Percentiles rank a stretch among this genome's conserved stretches.
phyloP scores from a whole-genome alignment of 2,113 vertebrate genomes.

The Nycticryphes semicollaris region DNA sequence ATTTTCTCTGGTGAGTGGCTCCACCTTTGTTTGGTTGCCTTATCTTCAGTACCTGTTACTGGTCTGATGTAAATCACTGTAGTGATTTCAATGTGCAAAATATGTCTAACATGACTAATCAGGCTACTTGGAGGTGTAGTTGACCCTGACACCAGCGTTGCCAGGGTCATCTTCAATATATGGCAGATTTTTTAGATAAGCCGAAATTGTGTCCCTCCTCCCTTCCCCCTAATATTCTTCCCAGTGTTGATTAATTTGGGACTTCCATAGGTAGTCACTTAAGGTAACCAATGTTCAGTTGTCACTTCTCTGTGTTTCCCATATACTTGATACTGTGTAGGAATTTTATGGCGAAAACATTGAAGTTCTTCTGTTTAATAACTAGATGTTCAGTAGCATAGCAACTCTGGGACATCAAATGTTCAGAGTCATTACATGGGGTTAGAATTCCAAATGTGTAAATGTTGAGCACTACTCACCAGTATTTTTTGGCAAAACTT shows the following conservation, averaged over 20 bases:
- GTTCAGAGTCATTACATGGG: background rate
- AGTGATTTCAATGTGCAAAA: fast-evolving
- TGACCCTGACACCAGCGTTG: background rate
- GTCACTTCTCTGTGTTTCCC: background rate
- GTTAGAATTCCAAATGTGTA: constrained; percentile 6
- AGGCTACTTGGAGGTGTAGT: background rate
- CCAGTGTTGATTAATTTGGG: background rate
- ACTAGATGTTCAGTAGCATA: background rate
- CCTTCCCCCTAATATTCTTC: background rate
- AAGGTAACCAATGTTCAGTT: background rate
- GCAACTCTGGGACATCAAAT: background rate
- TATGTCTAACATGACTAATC: background rate
- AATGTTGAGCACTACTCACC: background rate
- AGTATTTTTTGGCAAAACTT: background rate
- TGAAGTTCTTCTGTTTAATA: background rate
- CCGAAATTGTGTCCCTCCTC: background rate
- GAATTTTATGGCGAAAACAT: background rate
- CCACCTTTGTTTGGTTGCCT: background rate
- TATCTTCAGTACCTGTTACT: background rate
- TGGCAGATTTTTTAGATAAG: background rate
- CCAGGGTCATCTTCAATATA: background rate
- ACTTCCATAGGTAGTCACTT: background rate
- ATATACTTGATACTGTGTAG: background rate
- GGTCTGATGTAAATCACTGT: background rate
- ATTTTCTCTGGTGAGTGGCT: background rate